phyloP scores from a whole-genome alignment of 2,113 vertebrate species.

The Chloebia gouldiae region DNA sequence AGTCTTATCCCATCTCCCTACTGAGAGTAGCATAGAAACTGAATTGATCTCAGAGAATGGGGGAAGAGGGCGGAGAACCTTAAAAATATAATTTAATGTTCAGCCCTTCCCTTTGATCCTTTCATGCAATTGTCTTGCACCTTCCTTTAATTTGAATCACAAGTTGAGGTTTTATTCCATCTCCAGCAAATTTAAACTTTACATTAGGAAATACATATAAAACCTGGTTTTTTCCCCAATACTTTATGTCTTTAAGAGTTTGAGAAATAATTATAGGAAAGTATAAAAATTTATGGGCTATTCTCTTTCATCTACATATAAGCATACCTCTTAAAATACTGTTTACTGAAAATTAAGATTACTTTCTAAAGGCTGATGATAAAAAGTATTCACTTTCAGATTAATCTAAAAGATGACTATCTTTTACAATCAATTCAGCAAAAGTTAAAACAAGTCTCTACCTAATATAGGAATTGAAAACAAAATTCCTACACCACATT shows the following conservation, averaged over 20 bases:
- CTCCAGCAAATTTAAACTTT: not conserved
- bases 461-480: not conserved
- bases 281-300: not conserved
- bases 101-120: rapidly evolving
- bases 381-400: not conserved
- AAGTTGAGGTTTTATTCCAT: not conserved
- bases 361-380: not conserved
- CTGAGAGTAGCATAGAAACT: not conserved
- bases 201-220: not conserved
- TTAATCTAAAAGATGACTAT: not conserved
- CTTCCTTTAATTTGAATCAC: not conserved
- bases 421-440: not conserved
- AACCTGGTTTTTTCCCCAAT: not conserved
- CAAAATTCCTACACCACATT: not conserved
- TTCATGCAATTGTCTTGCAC: not conserved
- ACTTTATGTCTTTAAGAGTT: not conserved
- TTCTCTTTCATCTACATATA: not conserved
- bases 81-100: not conserved
- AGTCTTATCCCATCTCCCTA: not conserved
- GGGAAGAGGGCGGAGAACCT: not conserved
- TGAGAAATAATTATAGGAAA: not conserved
- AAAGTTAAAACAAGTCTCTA: not conserved
- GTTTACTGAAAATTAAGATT: not conserved
- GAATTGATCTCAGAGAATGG: not conserved
- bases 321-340: not conserved